A percentile compares a stretch with the other conserved stretches of the same genome.
Evolutionary conservation across 2,113 vertebrate genomes (phyloP).

Genomic region (Regulus satrapa): DNA sequence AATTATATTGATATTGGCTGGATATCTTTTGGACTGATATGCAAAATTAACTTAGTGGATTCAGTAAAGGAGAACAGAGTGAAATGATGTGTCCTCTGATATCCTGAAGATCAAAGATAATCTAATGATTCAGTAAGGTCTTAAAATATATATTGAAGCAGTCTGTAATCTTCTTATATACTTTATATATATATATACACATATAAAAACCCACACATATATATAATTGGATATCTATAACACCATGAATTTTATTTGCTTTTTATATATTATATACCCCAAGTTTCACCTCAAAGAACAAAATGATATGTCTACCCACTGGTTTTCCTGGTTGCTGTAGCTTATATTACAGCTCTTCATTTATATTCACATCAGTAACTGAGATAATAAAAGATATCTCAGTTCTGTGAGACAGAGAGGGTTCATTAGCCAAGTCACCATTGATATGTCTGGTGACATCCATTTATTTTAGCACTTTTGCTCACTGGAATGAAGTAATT

Average conservation of each 20-base stretch:
- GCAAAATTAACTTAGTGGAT: background rate
- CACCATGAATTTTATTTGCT: background rate
- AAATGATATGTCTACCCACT: background rate
- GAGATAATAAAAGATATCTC: background rate
- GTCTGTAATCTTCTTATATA: background rate
- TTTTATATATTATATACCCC: background rate
- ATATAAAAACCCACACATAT: background rate
- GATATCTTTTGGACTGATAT: background rate
- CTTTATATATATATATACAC: background rate
- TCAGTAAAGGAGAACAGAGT: background rate
- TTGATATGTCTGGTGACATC: background rate
- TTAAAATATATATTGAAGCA: background rate
- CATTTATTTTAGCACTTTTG: background rate
- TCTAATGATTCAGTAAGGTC: background rate
- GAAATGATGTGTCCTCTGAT: background rate
- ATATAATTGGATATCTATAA: background rate
- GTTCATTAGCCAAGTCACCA: background rate
- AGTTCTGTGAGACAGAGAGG: background rate
- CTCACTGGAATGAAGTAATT: background rate
- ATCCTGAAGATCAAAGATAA: background rate
- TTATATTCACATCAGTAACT: background rate
- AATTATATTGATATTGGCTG: background rate
- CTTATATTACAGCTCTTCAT: background rate
- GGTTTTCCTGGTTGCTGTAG: background rate
- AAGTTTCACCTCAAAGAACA: background rate